A percentile compares a stretch with the other conserved stretches of the same genome.
Evolutionary conservation across 2,113 vertebrate species (phyloP).

Genomic region (Rhagologus leucostigma): DNA sequence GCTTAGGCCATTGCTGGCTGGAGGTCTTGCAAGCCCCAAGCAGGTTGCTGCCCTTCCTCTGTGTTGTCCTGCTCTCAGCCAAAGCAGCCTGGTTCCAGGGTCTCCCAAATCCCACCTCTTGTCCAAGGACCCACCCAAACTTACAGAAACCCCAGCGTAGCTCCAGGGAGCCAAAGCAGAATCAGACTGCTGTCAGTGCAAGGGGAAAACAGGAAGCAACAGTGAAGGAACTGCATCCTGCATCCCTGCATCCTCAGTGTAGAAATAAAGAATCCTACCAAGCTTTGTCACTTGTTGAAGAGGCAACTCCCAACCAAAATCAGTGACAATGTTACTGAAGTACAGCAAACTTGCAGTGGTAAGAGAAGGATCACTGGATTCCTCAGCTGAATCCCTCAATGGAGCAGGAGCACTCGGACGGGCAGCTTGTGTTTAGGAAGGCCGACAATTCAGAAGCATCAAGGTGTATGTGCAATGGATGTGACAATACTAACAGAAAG

Average conservation of each 20-base stretch:
- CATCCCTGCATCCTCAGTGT: not conserved
- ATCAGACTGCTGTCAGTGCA: not conserved
- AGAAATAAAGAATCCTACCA: not conserved
- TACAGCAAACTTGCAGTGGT: not conserved
- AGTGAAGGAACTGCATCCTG: not conserved
- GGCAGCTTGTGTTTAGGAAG: accelerated
- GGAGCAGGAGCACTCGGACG: accelerated
- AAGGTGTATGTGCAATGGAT: not conserved
- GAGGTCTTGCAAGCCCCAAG: not conserved
- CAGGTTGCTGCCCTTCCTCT: not conserved
- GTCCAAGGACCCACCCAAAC: not conserved
- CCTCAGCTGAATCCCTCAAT: not conserved
- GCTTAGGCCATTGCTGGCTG: not conserved
- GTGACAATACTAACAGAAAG: not conserved
- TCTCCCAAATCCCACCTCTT: not conserved
- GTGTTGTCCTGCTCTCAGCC: not conserved
- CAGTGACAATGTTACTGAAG: not conserved
- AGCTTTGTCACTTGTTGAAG: not conserved
- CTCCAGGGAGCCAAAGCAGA: not conserved
- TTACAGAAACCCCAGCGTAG: not conserved
- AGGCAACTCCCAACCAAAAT: not conserved
- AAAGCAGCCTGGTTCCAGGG: not conserved
- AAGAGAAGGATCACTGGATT: not conserved
- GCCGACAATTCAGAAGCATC: not conserved
- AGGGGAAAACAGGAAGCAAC: not conserved